Conservation (phyloP, 1,140 invertebrate species). For the Leptestheria dahalacensis region DNA sequence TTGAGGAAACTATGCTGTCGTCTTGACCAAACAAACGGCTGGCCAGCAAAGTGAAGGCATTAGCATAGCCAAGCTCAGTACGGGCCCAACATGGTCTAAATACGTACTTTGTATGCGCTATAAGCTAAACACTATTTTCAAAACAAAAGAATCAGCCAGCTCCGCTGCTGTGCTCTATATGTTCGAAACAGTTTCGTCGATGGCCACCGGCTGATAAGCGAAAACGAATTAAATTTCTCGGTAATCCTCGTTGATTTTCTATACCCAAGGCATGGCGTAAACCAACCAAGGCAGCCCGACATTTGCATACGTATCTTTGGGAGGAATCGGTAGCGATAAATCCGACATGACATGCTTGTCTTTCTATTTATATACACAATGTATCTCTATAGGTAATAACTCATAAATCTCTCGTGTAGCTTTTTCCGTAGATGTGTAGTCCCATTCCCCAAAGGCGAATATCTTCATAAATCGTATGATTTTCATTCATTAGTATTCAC, state of each 20-base stretch:
- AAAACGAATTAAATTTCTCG: background rate
- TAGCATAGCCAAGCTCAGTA: background rate
- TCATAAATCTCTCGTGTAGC: no score
- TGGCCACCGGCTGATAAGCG: no score
- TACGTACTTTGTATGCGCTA: background rate
- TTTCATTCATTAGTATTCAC: no score
- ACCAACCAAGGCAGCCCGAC: background rate
- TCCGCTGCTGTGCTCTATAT: no score
- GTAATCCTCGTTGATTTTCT: background rate
- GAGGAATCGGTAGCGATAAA: background rate
- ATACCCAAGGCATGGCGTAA: background rate
- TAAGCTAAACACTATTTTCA: background rate
- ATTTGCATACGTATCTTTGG: background rate
- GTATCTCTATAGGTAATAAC: no score
- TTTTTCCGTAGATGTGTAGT: no score
- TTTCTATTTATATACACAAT: background rate
- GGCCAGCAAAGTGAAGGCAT: background rate
- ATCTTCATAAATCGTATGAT: no score
- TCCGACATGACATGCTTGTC: background rate
- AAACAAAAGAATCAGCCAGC: no score
- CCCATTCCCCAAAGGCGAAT: no score
- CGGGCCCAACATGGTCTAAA: background rate
- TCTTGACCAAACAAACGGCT: background rate
- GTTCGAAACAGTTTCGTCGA: no score
- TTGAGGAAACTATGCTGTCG: background rate